Percentiles rank a stretch among this genome's conserved stretches.
phyloP scores from a whole-genome alignment of 2,797 vertebrate species.

The Artibeus lituratus region DNA sequence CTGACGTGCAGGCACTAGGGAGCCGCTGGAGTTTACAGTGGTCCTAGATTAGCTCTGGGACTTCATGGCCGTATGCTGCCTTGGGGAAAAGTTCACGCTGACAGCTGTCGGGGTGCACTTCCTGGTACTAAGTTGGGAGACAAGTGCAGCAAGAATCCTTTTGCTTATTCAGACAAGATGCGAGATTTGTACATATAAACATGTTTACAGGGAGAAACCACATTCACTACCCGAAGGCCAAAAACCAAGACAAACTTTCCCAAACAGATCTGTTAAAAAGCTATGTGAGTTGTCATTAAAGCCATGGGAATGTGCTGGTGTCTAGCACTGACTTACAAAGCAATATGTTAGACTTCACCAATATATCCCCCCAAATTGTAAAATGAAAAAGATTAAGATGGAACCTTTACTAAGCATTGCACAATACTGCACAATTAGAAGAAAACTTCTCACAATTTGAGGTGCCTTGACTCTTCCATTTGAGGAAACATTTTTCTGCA shows the following conservation, averaged over 20 bases:
- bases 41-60: constrained; percentile 29
- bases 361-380: background rate
- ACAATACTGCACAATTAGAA: background rate
- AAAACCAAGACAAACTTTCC: background rate
- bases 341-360: background rate
- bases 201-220: background rate
- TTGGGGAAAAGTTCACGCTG: background rate
- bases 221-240: background rate
- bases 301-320: background rate
- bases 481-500: constrained; percentile 35
- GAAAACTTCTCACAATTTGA: constrained; percentile 48
- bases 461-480: constrained; percentile 42
- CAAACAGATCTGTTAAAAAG: background rate
- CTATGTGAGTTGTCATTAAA: background rate
- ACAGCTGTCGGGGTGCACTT: background rate
- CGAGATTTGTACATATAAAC: background rate
- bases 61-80: background rate
- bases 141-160: background rate
- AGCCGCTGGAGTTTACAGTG: background rate
- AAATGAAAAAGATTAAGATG: constrained; percentile 38
- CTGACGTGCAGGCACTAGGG: background rate
- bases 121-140: background rate
- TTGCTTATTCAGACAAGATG: background rate
- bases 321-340: background rate
- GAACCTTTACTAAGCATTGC: background rate